These are phyloP conservation scores for Alitta virens DNA, from an alignment of 2,888 invertebrate genomes.

Conservation along the genomic window DNA sequence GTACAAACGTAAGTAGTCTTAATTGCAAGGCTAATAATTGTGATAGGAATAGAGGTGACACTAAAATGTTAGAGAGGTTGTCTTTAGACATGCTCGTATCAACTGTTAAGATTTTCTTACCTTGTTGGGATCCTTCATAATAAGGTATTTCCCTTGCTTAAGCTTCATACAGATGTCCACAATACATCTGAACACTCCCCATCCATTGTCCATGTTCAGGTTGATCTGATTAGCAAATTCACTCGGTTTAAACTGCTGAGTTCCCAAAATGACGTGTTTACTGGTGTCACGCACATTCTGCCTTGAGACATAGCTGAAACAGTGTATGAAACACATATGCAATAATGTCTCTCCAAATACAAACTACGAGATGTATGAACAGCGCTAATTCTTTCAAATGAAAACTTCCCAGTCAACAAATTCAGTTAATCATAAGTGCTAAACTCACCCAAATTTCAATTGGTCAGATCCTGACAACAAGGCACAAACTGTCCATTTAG, in stretches of 20 bases:
- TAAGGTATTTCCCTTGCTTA: slow-evolving; percentile 89
- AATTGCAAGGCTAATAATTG: no score
- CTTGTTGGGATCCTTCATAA: slow-evolving; percentile 99
- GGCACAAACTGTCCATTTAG: slow-evolving; percentile 94
- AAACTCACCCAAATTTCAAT: slow-evolving; percentile 85
- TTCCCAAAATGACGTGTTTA: slow-evolving; percentile 91
- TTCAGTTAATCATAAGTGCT: no score
- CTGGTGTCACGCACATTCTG: slow-evolving; percentile 88
- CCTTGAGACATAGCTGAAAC: slow-evolving; percentile 83
- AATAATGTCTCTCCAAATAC: no score
- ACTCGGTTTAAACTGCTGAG: slow-evolving; percentile 95
- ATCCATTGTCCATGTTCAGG: slow-evolving; percentile 98
- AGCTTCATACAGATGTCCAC: slow-evolving; percentile 96
- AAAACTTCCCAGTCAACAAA: no score
- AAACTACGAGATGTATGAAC: no score
- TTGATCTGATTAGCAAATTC: slow-evolving; percentile 99
- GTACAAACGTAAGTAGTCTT: no score
- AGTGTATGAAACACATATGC: no score
- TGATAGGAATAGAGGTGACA: no score
- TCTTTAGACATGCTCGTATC: no score
- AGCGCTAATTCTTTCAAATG: no score
- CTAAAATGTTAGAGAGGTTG: no score
- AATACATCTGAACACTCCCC: slow-evolving; percentile 96
- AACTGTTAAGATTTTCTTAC: no score
- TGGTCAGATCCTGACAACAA: slow-evolving; percentile 93